A percentile compares a stretch with the other conserved stretches of the same genome.
Conservation (phyloP, 2,113 vertebrate genomes). For the Mustelus asterias region DNA sequence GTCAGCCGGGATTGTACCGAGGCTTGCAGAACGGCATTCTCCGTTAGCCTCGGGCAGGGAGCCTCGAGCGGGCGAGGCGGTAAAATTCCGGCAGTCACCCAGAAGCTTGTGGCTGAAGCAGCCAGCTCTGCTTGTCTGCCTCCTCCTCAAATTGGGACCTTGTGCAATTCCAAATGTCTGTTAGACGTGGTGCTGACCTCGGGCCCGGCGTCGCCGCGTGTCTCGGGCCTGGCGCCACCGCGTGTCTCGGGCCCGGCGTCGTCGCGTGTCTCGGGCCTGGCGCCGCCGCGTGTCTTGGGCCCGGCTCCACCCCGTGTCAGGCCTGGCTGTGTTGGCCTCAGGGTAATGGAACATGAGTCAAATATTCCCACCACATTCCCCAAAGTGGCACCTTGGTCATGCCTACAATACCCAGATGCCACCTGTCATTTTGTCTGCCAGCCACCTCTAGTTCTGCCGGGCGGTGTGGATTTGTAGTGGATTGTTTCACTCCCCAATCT, state of each 20-base stretch:
- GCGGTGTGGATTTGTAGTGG: not conserved
- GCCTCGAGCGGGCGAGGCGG: too few species aligned
- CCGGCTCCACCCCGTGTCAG: too few species aligned
- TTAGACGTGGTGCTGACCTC: not conserved
- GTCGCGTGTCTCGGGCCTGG: too few species aligned
- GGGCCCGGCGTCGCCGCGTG: too few species aligned
- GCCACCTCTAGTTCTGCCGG: not conserved
- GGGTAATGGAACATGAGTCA: not conserved
- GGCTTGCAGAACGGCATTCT: too few species aligned
- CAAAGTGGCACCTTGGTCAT: not conserved
- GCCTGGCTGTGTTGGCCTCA: not conserved
- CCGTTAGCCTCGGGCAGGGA: too few species aligned
- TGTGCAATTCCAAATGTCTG: not conserved
- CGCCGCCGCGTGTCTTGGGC: too few species aligned
- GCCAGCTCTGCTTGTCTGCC: not conserved
- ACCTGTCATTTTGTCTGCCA: not conserved
- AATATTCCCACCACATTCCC: not conserved
- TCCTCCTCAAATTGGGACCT: not conserved
- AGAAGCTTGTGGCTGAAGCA: not conserved
- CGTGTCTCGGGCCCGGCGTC: too few species aligned
- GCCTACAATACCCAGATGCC: not conserved
- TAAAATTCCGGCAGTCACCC: not conserved
- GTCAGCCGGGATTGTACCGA: too few species aligned
- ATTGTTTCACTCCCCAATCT: not conserved
- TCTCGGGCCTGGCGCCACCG: too few species aligned